These are phyloP conservation scores for Sesamia inferens DNA, from an alignment of 2,888 invertebrate species.

Conservation along the genomic window DNA sequence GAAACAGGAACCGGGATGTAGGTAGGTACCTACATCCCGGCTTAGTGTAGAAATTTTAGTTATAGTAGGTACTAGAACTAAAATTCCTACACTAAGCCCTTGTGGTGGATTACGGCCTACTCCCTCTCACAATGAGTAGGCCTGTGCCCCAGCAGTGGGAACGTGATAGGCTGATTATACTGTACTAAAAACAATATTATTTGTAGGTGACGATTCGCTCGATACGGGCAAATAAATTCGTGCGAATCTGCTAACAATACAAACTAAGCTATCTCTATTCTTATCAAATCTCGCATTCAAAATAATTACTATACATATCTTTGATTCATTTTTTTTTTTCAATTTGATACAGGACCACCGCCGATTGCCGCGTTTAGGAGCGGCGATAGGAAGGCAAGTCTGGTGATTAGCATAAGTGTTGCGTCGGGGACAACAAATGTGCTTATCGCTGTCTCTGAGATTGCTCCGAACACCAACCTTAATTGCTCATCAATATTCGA, in stretches of 20 bases:
- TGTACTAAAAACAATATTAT: neutral
- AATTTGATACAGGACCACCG: conserved; percentile 48
- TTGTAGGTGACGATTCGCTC: neutral
- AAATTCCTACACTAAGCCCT: too few relatives aligned
- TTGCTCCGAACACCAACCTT: conserved; percentile 84
- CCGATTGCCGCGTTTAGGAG: conserved; percentile 15
- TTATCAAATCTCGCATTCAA: conserved; percentile 48
- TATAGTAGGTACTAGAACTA: too few relatives aligned
- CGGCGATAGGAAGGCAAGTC: conserved; percentile 7
- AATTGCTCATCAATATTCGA: conserved; percentile 89
- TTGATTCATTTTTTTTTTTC: conserved; percentile 19
- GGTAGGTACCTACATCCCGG: too few relatives aligned
- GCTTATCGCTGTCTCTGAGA: conserved; percentile 81
- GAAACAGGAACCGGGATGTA: too few relatives aligned
- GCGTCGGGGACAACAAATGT: conserved; percentile 82
- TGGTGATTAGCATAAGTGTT: conserved; percentile 81
- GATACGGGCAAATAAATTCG: neutral
- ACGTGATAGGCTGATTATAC: too few relatives aligned
- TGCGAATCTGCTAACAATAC: neutral
- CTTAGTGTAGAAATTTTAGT: too few relatives aligned
- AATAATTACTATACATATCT: conserved; percentile 42
- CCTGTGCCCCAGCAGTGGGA: too few relatives aligned
- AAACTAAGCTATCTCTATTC: conserved; percentile 19
- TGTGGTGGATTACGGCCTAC: too few relatives aligned
- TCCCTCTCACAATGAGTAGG: too few relatives aligned